A percentile compares a stretch with the other conserved stretches of the same genome.
Conservation (phyloP, 2,797 vertebrate genomes). For the Paedocypris micromegethes region DNA sequence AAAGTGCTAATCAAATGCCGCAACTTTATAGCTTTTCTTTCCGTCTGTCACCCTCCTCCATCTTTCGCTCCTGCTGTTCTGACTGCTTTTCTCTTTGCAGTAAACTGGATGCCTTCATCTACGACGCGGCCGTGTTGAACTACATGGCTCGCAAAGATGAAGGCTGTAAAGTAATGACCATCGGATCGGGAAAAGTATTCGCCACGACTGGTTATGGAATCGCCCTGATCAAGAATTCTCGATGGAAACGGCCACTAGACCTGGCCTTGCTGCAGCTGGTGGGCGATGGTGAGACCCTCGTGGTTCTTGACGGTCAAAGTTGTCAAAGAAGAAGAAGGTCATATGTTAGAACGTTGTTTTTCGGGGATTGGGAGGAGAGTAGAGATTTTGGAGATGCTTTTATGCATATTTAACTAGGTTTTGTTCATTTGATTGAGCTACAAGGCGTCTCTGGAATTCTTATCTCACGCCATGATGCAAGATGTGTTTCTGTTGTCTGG, state of each 20-base stretch:
- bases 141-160: conserved; percentile 95
- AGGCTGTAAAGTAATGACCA: conserved; percentile 94
- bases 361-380: conserved; percentile 30
- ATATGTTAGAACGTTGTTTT: conserved; percentile 44
- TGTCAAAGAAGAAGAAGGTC: conserved; percentile 20
- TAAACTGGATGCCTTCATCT: conserved; percentile 93
- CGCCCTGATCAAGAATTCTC: conserved; percentile 90
- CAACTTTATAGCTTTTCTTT: conserved; percentile 10
- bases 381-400: conserved; percentile 25
- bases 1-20: conserved; percentile 14
- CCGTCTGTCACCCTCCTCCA: conserved; percentile 12
- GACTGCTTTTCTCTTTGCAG: conserved; percentile 58
- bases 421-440: conserved; percentile 20
- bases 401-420: conserved; percentile 27
- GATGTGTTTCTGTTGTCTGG: conserved; percentile 19
- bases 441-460: conserved; percentile 15
- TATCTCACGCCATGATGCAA: conserved; percentile 14
- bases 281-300: conserved; percentile 77
- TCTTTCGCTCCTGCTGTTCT: conserved; percentile 13
- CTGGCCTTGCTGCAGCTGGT: conserved; percentile 89
- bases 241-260: conserved; percentile 89
- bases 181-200: conserved; percentile 91
- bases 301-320: conserved; percentile 18
- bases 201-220: conserved; percentile 93
- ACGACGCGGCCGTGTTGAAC: conserved; percentile 89